phyloP scores from a whole-genome alignment of 2,888 invertebrate genomes.

The Scaptomyza flava region DNA sequence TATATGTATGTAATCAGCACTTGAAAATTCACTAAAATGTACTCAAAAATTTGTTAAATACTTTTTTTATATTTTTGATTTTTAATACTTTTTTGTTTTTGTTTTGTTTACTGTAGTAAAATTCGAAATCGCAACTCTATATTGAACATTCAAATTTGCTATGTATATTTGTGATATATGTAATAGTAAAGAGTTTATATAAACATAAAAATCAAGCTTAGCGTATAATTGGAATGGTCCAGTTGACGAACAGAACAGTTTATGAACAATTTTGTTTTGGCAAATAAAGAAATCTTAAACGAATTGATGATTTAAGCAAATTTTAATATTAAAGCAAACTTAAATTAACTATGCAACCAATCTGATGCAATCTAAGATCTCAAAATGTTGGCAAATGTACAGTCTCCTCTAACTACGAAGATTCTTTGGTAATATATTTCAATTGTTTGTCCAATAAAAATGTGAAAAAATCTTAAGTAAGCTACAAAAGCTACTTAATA shows the following conservation, averaged over 20 bases:
- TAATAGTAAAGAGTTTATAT: conserved; percentile 19
- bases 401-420: conserved; percentile 32
- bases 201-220: conserved; percentile 48
- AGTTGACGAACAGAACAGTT: conserved; percentile 25
- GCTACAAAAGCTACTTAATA: conserved; percentile 19
- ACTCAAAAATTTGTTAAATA: conserved; percentile 39
- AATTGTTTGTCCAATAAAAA: conserved; percentile 5
- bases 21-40: conserved; percentile 78
- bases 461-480: not conserved
- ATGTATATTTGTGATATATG: conserved; percentile 50
- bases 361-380: conserved; percentile 13
- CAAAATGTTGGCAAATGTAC: conserved; percentile 18
- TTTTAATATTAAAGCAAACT: conserved; percentile 51
- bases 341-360: conserved; percentile 52
- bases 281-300: conserved; percentile 36
- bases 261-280: conserved; percentile 39
- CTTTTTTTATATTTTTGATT: conserved; percentile 23
- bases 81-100: conserved; percentile 24
- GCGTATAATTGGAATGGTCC: conserved; percentile 35
- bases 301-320: conserved; percentile 56
- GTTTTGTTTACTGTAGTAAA: conserved; percentile 40
- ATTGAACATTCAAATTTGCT: conserved; percentile 78
- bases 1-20: conserved; percentile 75
- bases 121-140: conserved; percentile 69
- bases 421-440: not conserved